Evolutionary conservation across 1,140 invertebrate genomes (phyloP), one percentile per base, ranked within the genome.

Genomic region (Vollenhovia emeryi): DNA sequence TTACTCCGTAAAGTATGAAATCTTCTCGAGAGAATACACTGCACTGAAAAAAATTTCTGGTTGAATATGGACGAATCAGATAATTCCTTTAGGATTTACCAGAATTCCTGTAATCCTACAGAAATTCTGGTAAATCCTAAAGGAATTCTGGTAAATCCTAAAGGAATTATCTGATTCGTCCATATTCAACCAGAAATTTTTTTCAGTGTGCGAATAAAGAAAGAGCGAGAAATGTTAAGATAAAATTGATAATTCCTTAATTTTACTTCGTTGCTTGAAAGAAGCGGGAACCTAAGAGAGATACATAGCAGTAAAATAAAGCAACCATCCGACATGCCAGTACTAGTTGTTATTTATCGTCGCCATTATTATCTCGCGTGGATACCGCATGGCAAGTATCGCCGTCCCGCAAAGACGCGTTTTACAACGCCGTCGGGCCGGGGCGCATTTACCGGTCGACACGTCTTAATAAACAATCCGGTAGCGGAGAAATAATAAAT

Each of bases 381-480:
- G 59, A 78, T 66, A 78, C 15, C 24, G 30, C 40, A 30, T 57
- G 43, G 33, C 74, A 21, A 62, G 57, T 27, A 43, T 36, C 30
- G 59, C 43, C 43, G 30, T 36, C 59, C 43, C 59, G 75, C 27
- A n/a, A 78, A 30, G 59, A 52, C n/a, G 60, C 30, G 36, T 50
- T 78, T 78, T 78, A 55, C 60, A 50, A n/a, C 43, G 30, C n/a
- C 13, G 13, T 24, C 30, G 57, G 43, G 13, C 27, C 40, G 18
- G 48, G 60, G 21, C 43, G 43, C 60, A 78, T 48, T 78, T 66
- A 78, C 40, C 11, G 30, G 30, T 43, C n/a, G 59, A 36, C 43
- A 52, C 30, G 75, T 78, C 75, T 78, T 78, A 78, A 78, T 78
- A 66, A 78, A 78, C 75, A 66, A 78, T 50, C 43, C 59, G 43